Evolutionary conservation across 2,113 vertebrate genomes (phyloP), one percentile per base, ranked within the genome.

Genomic region (Cepphus grylle): DNA sequence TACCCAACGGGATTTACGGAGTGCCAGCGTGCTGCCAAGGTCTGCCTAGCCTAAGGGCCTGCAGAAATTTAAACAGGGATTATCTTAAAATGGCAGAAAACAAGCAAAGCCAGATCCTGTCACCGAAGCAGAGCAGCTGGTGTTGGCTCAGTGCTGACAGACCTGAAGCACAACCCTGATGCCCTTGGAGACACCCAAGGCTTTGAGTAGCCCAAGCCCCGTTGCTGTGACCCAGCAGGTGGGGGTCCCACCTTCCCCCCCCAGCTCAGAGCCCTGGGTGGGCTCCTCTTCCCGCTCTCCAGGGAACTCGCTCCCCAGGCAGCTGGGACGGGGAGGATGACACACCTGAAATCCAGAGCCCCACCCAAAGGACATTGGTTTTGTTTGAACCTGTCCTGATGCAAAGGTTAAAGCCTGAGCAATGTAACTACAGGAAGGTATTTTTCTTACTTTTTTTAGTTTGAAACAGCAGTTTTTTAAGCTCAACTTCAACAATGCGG

Each of bases 181-280:
- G 40, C 18, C 36, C 21, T 23, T 2, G 21, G 50, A 38, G 38
- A 10, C 13, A 27, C 34, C n/a, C 1, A 1, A 23, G 45, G 20
- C 52, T 82, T 40, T 4, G 32, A 5, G 65, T 2, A 42, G 56
- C 25, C 40, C 47, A 29, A 92, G 56, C 13, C 15, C 18, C 2
- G 1, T 1, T 8, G 55, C 73, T 0, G 0, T 27, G 47, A 62
- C 19, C 1, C 4, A 76, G 42, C 25, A 5, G 0, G 7, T 25
- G 72, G 29, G 72, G 49, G 6, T 7, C 40, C 21, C 50, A 29
- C 32, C 9, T 34, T 34, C 8, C 3, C 27, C 26, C 12, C 56
- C 22, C n/a, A 72, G 43, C 71, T 80, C 32, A 5, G 20, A 32
- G 19, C 8, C 30, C 32, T 52, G 49, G 23, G 32, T 66, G 65